phyloP scores from a whole-genome alignment of 2,797 vertebrate genomes.

The Diplodus puntazzo region DNA sequence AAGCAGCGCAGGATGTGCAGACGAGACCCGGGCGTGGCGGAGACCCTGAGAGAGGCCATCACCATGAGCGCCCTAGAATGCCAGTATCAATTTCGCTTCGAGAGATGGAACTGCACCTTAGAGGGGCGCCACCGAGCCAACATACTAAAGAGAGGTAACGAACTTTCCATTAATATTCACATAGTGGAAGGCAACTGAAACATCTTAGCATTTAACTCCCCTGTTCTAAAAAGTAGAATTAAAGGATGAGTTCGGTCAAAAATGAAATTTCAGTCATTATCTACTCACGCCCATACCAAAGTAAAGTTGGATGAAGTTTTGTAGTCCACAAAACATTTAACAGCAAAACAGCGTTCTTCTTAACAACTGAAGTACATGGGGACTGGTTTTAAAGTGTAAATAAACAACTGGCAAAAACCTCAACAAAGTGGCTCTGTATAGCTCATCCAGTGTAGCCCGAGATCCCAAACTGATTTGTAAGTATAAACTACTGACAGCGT shows the following conservation, averaged over 20 bases:
- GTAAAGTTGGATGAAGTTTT: too few species aligned
- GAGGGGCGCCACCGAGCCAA: constrained; percentile 95
- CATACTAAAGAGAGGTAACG: constrained; percentile 93
- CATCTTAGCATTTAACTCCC: neutral
- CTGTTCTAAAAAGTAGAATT: neutral
- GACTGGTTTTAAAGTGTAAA: too few species aligned
- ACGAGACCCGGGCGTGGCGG: constrained; percentile 95
- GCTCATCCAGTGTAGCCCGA: too few species aligned
- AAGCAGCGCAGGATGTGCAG: constrained; percentile 98
- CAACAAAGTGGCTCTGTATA: too few species aligned
- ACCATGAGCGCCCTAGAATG: constrained; percentile 97
- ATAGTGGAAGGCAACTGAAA: neutral
- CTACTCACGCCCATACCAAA: too few species aligned
- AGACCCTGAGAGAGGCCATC: constrained; percentile 97
- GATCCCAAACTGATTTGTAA: too few species aligned
- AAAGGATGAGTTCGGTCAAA: neutral
- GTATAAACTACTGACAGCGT: too few species aligned
- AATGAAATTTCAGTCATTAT: too few species aligned
- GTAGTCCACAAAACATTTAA: too few species aligned
- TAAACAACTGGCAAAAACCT: too few species aligned
- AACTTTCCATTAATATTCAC: neutral
- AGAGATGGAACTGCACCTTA: constrained; percentile 98
- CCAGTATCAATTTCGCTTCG: constrained; percentile 98
- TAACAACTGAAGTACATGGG: too few species aligned
- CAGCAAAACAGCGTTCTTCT: too few species aligned